Conservation (phyloP, 2,888 invertebrate genomes). For the Pseudoips prasinana region DNA sequence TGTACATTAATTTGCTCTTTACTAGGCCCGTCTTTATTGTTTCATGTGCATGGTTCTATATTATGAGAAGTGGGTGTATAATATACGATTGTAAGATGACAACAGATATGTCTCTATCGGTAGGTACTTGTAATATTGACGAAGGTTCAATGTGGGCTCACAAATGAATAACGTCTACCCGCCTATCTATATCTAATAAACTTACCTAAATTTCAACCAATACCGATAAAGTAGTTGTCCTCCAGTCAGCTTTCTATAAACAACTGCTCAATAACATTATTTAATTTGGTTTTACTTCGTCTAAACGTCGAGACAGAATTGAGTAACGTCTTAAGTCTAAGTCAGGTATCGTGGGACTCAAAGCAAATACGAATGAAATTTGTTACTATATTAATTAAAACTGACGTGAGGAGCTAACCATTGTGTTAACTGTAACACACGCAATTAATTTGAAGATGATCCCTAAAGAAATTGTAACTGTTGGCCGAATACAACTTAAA, state of each 20-base stretch:
- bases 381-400: too few species aligned
- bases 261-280: constrained; percentile 19
- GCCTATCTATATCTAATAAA: too few species aligned
- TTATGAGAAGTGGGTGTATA: constrained; percentile 14
- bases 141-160: constrained; percentile 23
- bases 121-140: too few species aligned
- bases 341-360: too few species aligned
- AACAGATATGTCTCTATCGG: constrained; percentile 23
- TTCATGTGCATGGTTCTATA: constrained; percentile 10
- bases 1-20: too few species aligned
- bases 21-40: constrained; percentile 1
- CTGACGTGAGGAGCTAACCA: too few species aligned
- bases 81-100: constrained; percentile 24
- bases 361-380: too few species aligned
- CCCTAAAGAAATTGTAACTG: too few species aligned
- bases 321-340: constrained; percentile 14
- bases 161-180: too few species aligned
- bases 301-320: constrained; percentile 17
- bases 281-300: constrained; percentile 18
- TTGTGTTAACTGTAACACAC: too few species aligned
- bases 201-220: constrained; percentile 15
- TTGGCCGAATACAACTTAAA: too few species aligned
- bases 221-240: constrained; percentile 23
- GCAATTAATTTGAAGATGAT: too few species aligned
- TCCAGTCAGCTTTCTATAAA: constrained; percentile 33